Evolutionary conservation across 2,113 vertebrate species (phyloP).

Genomic region (Eptesicus fuscus): DNA sequence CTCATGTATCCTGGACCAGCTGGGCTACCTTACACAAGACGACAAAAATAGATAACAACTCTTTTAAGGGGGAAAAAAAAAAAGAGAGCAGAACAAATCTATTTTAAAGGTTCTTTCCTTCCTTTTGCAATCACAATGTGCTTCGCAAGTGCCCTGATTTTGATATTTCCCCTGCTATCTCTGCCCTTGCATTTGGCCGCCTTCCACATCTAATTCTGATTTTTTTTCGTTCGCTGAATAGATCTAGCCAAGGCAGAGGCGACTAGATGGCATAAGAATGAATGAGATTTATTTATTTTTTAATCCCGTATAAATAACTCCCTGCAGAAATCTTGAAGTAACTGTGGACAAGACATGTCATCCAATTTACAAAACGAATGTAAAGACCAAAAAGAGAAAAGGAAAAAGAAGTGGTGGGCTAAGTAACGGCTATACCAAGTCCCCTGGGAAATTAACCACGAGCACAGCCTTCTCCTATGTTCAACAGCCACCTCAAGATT

Average conservation of each 20-base stretch:
- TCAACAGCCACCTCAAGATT: slow-evolving; percentile 72
- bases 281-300: slow-evolving; percentile 8
- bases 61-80: neutral
- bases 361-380: slow-evolving; percentile 46
- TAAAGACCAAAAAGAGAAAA: slow-evolving; percentile 59
- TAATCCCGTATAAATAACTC: slow-evolving; percentile 57
- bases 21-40: neutral
- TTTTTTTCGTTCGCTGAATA: slow-evolving; percentile 52
- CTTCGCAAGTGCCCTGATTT: slow-evolving; percentile 50
- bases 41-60: slow-evolving; percentile 46
- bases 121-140: slow-evolving; percentile 38
- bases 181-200: slow-evolving; percentile 43
- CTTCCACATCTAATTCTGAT: slow-evolving; percentile 48
- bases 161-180: slow-evolving; percentile 47
- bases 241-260: slow-evolving; percentile 59
- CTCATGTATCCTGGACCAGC: neutral
- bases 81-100: slow-evolving; percentile 20
- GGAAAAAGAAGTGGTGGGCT: neutral
- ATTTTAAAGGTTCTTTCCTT: slow-evolving; percentile 61
- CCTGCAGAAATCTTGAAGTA: slow-evolving; percentile 58
- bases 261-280: slow-evolving; percentile 54
- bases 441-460: slow-evolving; percentile 48
- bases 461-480: slow-evolving; percentile 56
- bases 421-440: slow-evolving; percentile 50
- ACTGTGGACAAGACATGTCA: slow-evolving; percentile 20